These are phyloP conservation scores for Cheilosia grossa DNA, from an alignment of 2,888 invertebrate genomes.

Conservation along the genomic window DNA sequence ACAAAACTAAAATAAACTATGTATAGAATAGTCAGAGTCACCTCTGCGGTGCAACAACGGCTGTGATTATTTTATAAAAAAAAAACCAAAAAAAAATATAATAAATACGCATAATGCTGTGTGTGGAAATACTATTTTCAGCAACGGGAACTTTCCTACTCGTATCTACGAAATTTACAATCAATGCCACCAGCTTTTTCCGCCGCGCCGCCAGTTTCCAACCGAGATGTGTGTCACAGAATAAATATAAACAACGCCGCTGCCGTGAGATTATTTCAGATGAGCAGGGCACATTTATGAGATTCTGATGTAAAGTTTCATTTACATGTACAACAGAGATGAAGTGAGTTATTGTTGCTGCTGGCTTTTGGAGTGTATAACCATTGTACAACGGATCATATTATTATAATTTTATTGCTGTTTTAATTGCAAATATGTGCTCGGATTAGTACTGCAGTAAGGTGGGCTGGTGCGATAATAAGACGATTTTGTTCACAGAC, in stretches of 20 bases:
- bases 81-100: constrained; percentile 1
- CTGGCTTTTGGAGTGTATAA: not conserved
- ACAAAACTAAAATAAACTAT: not conserved
- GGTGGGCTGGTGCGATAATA: not conserved
- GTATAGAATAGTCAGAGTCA: constrained; percentile 1
- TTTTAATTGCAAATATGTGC: constrained; percentile 13
- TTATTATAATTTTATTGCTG: constrained; percentile 8
- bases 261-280: constrained; percentile 33
- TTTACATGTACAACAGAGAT: constrained; percentile 10
- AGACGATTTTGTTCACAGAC: not conserved
- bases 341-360: constrained; percentile 4
- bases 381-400: constrained; percentile 16
- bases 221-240: constrained; percentile 39
- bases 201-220: not conserved
- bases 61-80: not conserved
- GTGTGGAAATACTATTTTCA: constrained; percentile 40
- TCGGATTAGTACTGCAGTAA: constrained; percentile 4
- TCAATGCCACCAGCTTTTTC: constrained; percentile 22
- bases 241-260: constrained; percentile 48
- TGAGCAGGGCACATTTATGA: constrained; percentile 40
- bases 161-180: constrained; percentile 32
- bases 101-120: constrained; percentile 1
- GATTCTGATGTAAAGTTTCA: constrained; percentile 35
- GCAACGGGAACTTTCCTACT: constrained; percentile 30
- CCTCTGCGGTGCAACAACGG: not conserved